These are phyloP conservation scores for Phrynosoma platyrhinos DNA, from an alignment of 2,113 vertebrate species.

Conservation along the genomic window DNA sequence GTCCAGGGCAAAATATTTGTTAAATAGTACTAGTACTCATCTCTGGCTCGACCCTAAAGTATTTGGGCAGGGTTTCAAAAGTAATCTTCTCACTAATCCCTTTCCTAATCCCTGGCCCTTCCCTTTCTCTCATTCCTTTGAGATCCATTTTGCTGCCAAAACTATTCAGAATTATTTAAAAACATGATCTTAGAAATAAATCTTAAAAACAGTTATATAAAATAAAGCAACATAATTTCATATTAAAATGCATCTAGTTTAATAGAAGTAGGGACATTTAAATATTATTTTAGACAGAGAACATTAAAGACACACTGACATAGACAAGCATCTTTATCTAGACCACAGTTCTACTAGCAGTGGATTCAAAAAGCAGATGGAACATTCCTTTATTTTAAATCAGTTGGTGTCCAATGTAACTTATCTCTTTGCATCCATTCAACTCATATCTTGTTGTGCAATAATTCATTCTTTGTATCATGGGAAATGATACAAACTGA, in stretches of 20 bases:
- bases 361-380: neutral
- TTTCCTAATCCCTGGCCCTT: neutral
- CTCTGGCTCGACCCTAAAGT: neutral
- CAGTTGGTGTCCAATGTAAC: constrained; percentile 20
- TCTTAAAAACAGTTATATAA: neutral
- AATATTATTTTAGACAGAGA: neutral
- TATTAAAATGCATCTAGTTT: constrained; percentile 1
- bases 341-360: neutral
- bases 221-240: neutral
- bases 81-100: neutral
- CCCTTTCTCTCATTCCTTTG: neutral
- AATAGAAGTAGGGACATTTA: neutral
- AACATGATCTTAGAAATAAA: neutral
- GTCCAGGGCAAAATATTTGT: constrained; percentile 26
- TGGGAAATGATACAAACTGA: neutral
- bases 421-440: constrained; percentile 22
- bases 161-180: constrained; percentile 16
- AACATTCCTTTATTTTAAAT: constrained; percentile 1
- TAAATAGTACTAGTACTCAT: neutral
- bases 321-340: neutral
- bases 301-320: neutral
- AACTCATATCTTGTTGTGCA: neutral
- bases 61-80: neutral
- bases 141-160: neutral
- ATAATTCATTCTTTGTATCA: neutral